Base-by-base conservation (phyloP, 2,888 invertebrate species). In the Mylabris sibirica region DNA sequence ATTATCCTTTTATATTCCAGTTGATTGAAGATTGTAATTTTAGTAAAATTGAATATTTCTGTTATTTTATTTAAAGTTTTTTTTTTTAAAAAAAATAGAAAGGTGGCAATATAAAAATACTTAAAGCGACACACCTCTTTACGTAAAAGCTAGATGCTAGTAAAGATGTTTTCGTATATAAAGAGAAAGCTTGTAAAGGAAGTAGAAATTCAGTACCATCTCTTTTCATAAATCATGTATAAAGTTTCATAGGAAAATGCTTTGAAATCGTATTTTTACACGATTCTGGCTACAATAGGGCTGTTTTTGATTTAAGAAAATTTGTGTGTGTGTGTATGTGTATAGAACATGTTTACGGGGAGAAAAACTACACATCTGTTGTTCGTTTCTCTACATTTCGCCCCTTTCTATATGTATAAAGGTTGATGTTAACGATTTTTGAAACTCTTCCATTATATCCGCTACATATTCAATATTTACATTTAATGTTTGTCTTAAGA, bases 161-260 rank as follows among this genome's bases (percentile, higher is more conserved):
- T 24, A 22, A 24, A 24, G 57, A 57, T 57, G 20, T 24, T 57
- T 38, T 44, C n/a, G 44, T 57, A 57, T 57, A 57, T 57, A 57
- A 57, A 57, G 57, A 24, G 24, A 24, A 57, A 57, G 57, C 57
- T 24, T 24, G 24, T 57, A 57, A 57, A 24, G 57, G 20, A 57
- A 20, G 20, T 24, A 57, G 57, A 57, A 57, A 24, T 57, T 57
- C 57, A 57, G 57, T 57, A 24, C 24, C 57, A 57, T 57, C 57
- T 24, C 57, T 14, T 57, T 57, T 24, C 57, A 57, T 57, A 57
- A 57, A 24, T 57, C 57, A 57, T 57, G 57, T 24, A 57, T 57
- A 57, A 57, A 57, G 57, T 24, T 57, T 24, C 20, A 57, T 57
- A 57, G 57, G n/a, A 20, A 22, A 49, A 49, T 49, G 49, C 20